Percentiles rank a stretch among this genome's conserved stretches.
These are phyloP conservation scores for Microplitis mediator DNA, from an alignment of 1,140 invertebrate genomes.

Conservation along the genomic window DNA sequence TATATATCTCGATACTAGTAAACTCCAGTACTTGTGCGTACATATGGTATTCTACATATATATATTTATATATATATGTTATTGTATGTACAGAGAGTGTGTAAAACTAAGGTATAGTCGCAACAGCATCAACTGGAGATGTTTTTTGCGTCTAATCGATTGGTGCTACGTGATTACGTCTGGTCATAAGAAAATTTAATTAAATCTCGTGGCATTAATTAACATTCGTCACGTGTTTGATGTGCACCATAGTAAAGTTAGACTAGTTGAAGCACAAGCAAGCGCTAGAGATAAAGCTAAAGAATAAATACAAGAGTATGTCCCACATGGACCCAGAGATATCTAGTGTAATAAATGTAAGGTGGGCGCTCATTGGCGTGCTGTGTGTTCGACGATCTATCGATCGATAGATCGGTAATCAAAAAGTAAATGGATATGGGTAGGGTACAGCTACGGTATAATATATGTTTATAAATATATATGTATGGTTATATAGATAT, in stretches of 20 bases:
- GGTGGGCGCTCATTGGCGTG: background rate
- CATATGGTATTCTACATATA: too few relatives aligned
- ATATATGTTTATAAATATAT: background rate
- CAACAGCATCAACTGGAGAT: background rate
- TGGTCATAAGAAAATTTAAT: constrained; percentile 27
- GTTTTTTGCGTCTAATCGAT: constrained; percentile 12
- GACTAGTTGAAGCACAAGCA: background rate
- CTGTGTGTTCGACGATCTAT: background rate
- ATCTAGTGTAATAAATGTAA: constrained; percentile 1
- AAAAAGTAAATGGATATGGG: background rate
- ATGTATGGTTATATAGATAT: constrained; percentile 3
- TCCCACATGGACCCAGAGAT: background rate
- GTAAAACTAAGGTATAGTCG: too few relatives aligned
- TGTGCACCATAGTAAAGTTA: background rate
- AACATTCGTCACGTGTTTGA: constrained; percentile 28
- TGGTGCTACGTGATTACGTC: constrained; percentile 27
- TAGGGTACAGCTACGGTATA: too few relatives aligned
- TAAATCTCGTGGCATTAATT: constrained; percentile 30
- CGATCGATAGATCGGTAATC: background rate
- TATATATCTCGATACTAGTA: background rate
- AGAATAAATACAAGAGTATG: background rate
- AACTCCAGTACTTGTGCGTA: too few relatives aligned
- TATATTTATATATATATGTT: too few relatives aligned
- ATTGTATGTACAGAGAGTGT: too few relatives aligned
- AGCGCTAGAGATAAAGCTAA: background rate